Conservation (phyloP, 2,113 vertebrate species). For the Peromyscus leucopus region DNA sequence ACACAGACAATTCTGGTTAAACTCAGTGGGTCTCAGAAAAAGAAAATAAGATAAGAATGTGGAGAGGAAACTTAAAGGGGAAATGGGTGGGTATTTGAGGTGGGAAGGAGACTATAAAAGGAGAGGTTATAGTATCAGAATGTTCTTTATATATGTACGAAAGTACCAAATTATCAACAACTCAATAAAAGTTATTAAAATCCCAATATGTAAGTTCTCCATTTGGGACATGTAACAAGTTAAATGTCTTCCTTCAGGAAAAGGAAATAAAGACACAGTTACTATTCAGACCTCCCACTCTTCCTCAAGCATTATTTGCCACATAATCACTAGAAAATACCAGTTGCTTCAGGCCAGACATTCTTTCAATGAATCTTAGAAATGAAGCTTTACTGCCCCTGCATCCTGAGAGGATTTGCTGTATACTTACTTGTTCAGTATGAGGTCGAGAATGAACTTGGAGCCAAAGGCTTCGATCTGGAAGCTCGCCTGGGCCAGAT, state of each 20-base stretch:
- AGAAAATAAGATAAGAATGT: background rate
- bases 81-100: background rate
- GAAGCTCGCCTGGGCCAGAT: slow-evolving; percentile 97
- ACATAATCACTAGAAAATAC: slow-evolving; percentile 46
- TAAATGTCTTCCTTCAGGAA: slow-evolving; percentile 48
- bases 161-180: background rate
- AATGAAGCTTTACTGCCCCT: slow-evolving; percentile 33
- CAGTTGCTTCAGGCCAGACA: slow-evolving; percentile 29
- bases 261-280: slow-evolving; percentile 33
- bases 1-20: background rate
- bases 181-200: background rate
- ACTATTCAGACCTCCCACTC: background rate
- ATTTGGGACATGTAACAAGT: slow-evolving; percentile 31
- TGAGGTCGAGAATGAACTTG: slow-evolving; percentile 96
- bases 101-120: background rate
- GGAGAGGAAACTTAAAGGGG: background rate
- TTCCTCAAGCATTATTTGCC: background rate
- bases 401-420: slow-evolving; percentile 2
- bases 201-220: background rate
- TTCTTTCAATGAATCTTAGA: slow-evolving; percentile 46
- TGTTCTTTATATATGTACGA: background rate
- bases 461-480: slow-evolving; percentile 97
- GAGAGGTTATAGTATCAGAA: background rate
- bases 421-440: slow-evolving; percentile 96
- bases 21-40: background rate